Conservation (phyloP, 2,888 invertebrate genomes). For the Agrotis exclamationis region DNA sequence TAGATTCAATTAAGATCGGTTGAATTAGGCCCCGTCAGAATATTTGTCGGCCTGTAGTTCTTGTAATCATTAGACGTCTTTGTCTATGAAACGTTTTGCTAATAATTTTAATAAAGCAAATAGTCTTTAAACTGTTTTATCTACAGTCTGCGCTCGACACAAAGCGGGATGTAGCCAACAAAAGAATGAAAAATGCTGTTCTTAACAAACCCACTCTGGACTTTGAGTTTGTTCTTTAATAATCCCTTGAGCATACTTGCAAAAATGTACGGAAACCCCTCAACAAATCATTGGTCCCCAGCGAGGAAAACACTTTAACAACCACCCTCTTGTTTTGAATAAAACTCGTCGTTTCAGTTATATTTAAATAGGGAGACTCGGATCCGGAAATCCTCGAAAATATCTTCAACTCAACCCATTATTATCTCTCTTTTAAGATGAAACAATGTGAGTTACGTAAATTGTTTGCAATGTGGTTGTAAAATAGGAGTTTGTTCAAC, state of each 20-base stretch:
- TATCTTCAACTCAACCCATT: conserved; percentile 22
- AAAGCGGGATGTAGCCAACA: not conserved
- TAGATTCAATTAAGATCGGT: not conserved
- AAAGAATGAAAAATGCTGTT: not conserved
- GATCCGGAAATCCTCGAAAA: conserved; percentile 31
- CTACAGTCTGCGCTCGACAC: too few relatives aligned
- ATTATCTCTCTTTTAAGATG: conserved; percentile 21
- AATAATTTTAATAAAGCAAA: too few relatives aligned
- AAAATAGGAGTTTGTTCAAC: conserved; percentile 14
- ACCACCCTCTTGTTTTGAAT: conserved; percentile 45
- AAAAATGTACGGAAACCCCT: conserved; percentile 20
- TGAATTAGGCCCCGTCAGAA: too few relatives aligned
- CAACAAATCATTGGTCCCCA: conserved; percentile 16
- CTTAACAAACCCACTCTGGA: not conserved
- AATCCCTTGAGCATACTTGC: not conserved
- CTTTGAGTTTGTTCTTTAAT: not conserved
- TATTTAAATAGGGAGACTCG: conserved; percentile 39
- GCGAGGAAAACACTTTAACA: conserved; percentile 39
- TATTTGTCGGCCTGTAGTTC: too few relatives aligned
- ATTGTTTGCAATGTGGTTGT: conserved; percentile 7
- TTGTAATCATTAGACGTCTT: too few relatives aligned
- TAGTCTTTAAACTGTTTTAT: too few relatives aligned
- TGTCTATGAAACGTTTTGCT: too few relatives aligned
- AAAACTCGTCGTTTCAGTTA: conserved; percentile 44
- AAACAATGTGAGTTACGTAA: conserved; percentile 25